phyloP scores from a whole-genome alignment of 1,140 invertebrate species.

The Aphaenogaster rudis region DNA sequence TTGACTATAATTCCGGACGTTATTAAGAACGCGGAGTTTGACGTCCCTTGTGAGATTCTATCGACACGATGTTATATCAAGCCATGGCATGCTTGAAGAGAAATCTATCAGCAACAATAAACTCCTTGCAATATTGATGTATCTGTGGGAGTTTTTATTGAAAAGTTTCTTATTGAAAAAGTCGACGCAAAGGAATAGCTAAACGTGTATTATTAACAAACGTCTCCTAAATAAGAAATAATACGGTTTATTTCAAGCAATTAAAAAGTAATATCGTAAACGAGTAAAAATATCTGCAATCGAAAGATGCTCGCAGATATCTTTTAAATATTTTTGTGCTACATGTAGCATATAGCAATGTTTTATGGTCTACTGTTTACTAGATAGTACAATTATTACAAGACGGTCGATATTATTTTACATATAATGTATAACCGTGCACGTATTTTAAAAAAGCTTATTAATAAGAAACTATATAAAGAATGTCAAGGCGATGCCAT shows the following conservation, averaged over 20 bases:
- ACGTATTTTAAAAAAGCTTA: background rate
- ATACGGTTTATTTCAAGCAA: background rate
- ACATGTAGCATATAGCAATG: background rate
- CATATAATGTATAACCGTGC: background rate
- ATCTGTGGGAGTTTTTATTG: background rate
- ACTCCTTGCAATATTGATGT: background rate
- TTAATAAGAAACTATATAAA: conserved; percentile 39
- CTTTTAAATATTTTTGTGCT: background rate
- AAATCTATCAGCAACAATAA: conserved; percentile 26
- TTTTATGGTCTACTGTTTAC: background rate
- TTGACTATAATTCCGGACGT: background rate
- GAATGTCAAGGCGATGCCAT: conserved; percentile 32
- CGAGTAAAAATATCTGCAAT: background rate
- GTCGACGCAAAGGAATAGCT: background rate
- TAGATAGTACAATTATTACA: background rate
- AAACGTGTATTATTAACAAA: background rate
- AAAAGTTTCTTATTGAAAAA: conserved; percentile 20
- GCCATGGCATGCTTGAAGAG: background rate
- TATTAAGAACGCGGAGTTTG: conserved; percentile 9
- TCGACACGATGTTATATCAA: background rate
- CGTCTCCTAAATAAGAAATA: background rate
- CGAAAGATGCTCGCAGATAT: background rate
- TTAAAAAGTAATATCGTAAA: background rate
- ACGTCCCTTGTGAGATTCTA: conserved; percentile 26
- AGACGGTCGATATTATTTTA: background rate